Percentiles rank a stretch among this genome's conserved stretches.
Evolutionary conservation across 2,797 vertebrate species (phyloP).

Genomic region (Neosilurus mollespiculum): DNA sequence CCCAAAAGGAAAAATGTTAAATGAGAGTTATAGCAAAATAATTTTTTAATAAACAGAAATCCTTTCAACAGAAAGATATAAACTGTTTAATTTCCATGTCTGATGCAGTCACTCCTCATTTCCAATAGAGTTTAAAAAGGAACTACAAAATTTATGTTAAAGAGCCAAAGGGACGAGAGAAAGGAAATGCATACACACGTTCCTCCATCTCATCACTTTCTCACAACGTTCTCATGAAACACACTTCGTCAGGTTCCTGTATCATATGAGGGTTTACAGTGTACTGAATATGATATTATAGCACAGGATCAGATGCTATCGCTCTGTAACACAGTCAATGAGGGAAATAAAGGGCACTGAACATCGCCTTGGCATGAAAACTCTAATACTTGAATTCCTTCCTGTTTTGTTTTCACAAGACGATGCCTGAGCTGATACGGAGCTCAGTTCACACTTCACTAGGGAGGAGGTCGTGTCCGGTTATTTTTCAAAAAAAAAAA

Average conservation of each 20-base stretch:
- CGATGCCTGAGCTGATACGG: neutral
- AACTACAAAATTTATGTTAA: too few species aligned
- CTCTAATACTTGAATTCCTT: constrained; percentile 1
- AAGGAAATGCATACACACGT: too few species aligned
- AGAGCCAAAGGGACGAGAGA: too few species aligned
- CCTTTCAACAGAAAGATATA: neutral
- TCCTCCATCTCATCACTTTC: too few species aligned
- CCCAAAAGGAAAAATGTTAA: neutral
- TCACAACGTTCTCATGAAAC: too few species aligned
- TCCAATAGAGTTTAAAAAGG: too few species aligned
- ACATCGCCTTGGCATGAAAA: neutral
- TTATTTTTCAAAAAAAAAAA: neutral
- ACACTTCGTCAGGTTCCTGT: neutral
- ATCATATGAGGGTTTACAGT: neutral
- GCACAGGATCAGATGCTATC: neutral
- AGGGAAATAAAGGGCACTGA: neutral
- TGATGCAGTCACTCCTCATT: neutral
- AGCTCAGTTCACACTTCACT: neutral
- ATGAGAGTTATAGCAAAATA: neutral
- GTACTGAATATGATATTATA: too few species aligned
- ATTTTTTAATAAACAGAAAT: neutral
- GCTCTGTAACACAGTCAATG: neutral
- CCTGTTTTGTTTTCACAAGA: neutral
- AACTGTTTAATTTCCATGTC: neutral
- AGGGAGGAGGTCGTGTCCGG: neutral